Evolutionary conservation across 2,113 vertebrate species (phyloP), one percentile per base, ranked within the genome.

Genomic region (Chloropsis cyanopogon): DNA sequence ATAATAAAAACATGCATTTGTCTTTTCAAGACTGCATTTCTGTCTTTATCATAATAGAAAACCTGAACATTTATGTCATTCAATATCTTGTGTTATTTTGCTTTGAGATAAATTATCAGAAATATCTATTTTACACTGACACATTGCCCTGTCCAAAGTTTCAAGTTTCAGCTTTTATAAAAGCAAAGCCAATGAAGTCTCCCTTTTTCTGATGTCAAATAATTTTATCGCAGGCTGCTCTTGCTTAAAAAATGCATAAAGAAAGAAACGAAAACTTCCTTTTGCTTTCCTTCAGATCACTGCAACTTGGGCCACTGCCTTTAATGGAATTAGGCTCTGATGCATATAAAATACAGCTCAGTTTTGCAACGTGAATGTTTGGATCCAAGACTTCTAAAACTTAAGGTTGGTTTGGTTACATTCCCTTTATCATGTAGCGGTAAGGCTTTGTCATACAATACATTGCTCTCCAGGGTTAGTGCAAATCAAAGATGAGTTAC

Each of bases 271-370:
- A 90, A 81, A 90, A 88, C 79, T 82, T 93, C 71, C 46, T 77
- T 69, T 81, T 82, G 14, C 39, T 78, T n/a, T 84, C 76, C 70
- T 88, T 61, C 47, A 66, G 42, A 64, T 81, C 81, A 60, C 76
- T 53, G 69, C 59, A 42, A 12, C 71, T 79, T 95, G 59, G 46
- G 64, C 88, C 78, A 72, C 69, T 86, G 86, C 91, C 81, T 94
- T 87, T 86, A 92, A 79, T 96, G 61, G 82, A 96, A 93, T 96
- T 88, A 94, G 69, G 69, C 86, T 92, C 70, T 92, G 93, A 93
- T 94, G 90, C 92, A 84, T 88, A 86, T 39, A 75, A 95, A 95
- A 86, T 60, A 70, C 59, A 90, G 44, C 64, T 76, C 77, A 53
- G 41, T 75, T 93, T 63, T 92, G 57, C 76, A 94, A 21, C 28